Conservation (phyloP, 2,888 invertebrate species). For the Apotomis turbidana region DNA sequence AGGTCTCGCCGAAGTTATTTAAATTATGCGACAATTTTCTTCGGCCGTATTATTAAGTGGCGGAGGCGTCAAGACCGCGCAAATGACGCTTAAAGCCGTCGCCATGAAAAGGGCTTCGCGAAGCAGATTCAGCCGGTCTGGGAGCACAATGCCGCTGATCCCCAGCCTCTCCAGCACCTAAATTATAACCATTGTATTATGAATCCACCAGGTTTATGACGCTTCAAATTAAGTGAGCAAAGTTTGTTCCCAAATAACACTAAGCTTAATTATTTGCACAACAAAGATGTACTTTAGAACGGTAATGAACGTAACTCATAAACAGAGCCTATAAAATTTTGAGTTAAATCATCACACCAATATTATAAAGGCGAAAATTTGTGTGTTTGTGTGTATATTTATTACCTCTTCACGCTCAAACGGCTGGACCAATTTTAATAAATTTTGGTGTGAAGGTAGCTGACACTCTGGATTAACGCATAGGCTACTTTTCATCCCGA, state of each 20-base stretch:
- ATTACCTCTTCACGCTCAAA: no score
- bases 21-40: slow-evolving; percentile 81
- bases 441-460: slow-evolving; percentile 8
- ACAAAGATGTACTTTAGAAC: slow-evolving; percentile 26
- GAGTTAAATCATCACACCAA: background rate
- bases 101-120: slow-evolving; percentile 71
- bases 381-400: no score
- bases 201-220: slow-evolving; percentile 69
- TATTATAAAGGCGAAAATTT: no score
- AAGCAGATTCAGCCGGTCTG: slow-evolving; percentile 74
- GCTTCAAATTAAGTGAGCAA: slow-evolving; percentile 68
- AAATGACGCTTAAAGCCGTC: slow-evolving; percentile 80
- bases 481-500: no score
- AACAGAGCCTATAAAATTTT: background rate
- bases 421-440: background rate
- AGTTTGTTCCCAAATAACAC: slow-evolving; percentile 54
- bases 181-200: slow-evolving; percentile 76
- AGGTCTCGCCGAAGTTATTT: slow-evolving; percentile 74
- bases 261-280: slow-evolving; percentile 22
- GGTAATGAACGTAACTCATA: slow-evolving; percentile 2
- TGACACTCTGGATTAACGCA: slow-evolving; percentile 15
- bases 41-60: slow-evolving; percentile 73
- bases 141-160: slow-evolving; percentile 71
- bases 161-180: slow-evolving; percentile 59
- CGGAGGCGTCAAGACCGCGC: slow-evolving; percentile 67